Evolutionary conservation across 2,797 vertebrate genomes (phyloP), one percentile per base, ranked within the genome.

Genomic region (Enteromius afrohamiltoni): DNA sequence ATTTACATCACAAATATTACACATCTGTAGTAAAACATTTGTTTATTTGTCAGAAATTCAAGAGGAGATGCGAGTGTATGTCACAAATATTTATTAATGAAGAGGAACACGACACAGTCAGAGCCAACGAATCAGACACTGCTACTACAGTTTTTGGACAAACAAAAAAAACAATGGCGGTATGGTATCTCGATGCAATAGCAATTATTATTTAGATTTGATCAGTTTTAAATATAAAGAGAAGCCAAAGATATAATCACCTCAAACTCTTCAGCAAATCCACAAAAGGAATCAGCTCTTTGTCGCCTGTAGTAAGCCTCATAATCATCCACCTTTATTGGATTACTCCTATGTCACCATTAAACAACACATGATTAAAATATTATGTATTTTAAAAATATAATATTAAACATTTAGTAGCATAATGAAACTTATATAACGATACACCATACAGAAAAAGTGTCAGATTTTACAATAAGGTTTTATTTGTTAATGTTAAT

Each of bases 211-310:
- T 40, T 40, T 55, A 23, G 31, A 16, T 21, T 40, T 58, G 31
- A 76, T 76, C 51, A 40, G 21, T 23, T 23, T 21, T 16, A 76
- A 76, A 23, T 58, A 14, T 58, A 23, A 31, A 23, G 49, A 79
- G 8, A 78, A 51, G 29, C 40, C 40, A 77, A 77, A 31, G 2
- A 23, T 40, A 71, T 37, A 51, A 60, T 90, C 88, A 98, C 98
- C 92, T 98, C 97, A 85, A 97, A 99, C 79, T 99, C 97, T 86
- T 96, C 96, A 53, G 96, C 96, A 83, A 98, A 99, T 68, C 97
- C 97, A 88, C 97, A 98, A 92, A 95, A 97, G 83, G 96, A 97
- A 88, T 99, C 96, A 0, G 97, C 97, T 89, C 94, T 96, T 90
- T 98, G 96, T 87, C 96, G 97, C 91, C 89, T 96, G 88, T 96